Evolutionary conservation across 2,888 invertebrate genomes (phyloP), one percentile per base, ranked within the genome.

Genomic region (Acronicta alni): DNA sequence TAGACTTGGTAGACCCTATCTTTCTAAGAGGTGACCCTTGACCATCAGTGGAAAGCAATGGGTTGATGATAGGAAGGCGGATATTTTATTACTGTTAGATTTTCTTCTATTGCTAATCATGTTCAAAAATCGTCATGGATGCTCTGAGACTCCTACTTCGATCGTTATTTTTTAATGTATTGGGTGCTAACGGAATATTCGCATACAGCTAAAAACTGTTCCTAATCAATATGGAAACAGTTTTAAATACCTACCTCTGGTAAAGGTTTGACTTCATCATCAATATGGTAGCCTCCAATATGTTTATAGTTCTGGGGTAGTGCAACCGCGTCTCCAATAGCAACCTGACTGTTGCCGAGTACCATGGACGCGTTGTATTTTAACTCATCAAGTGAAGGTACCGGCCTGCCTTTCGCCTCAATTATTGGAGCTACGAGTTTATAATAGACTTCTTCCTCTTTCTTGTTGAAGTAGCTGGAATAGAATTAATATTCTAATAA

Each of bases 251-350:
- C 35, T 30, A 84, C 85, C 71, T 80, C 67, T 1, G 83, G 80
- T 43, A 85, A 70, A 5, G 81, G 79, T 41, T 73, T 68, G 7
- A 72, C 54, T 0, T 70, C 59, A 0, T 69, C 61, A 32, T 76
- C 66, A 30, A 86, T 80, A 52, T 85, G 84, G 42, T 75, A 84
- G 4, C 83, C 83, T n/a, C 75, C 81, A 17, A 83, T 67, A 41
- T 68, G 57, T 15, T 72, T 75, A 15, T 72, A 76, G 37, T 60
- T 79, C 23, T 72, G 79, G 1, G 81, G 81, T n/a, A 79, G 26
- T n/a, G 58, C 56, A 3, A 62, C 12, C n/a, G 75, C 30, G 3
- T 60, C 51, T 12, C 72, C 73, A 6, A 73, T 37, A n/a, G 62
- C 68, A 3, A 66, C 53, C 14, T 77, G 72, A 0, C 67, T 47